Percentiles rank a stretch among this genome's conserved stretches.
Evolutionary conservation across 2,888 invertebrate genomes (phyloP).

Genomic region (Drepana falcataria): DNA sequence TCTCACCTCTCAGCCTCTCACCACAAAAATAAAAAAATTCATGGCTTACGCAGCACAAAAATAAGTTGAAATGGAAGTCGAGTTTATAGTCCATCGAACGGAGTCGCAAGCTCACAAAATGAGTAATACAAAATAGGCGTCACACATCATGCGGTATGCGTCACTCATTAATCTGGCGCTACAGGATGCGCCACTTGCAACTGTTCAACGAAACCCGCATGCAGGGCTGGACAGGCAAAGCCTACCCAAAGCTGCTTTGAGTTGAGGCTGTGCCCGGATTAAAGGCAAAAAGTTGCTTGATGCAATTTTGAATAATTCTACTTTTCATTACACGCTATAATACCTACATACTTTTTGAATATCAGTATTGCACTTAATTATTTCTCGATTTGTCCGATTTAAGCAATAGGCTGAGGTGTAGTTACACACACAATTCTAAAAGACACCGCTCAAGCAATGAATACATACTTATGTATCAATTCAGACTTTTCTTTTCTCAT

Average conservation of each 20-base stretch:
- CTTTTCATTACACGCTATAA: neutral
- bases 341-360: too few relatives aligned
- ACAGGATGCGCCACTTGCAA: conserved; percentile 36
- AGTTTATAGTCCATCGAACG: neutral
- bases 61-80: neutral
- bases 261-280: conserved; percentile 61
- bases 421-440: too few relatives aligned
- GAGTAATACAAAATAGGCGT: conserved; percentile 29
- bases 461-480: too few relatives aligned
- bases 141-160: conserved; percentile 40
- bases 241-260: conserved; percentile 63
- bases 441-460: too few relatives aligned
- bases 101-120: conserved; percentile 27
- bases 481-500: too few relatives aligned
- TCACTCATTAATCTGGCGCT: conserved; percentile 54
- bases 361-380: too few relatives aligned
- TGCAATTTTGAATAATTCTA: conserved; percentile 37
- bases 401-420: too few relatives aligned
- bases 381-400: too few relatives aligned
- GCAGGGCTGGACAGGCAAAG: conserved; percentile 56
- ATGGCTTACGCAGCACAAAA: too few relatives aligned
- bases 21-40: too few relatives aligned
- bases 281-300: conserved; percentile 54
- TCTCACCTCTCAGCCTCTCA: too few relatives aligned
- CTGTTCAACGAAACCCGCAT: conserved; percentile 54